These are phyloP conservation scores for Coregonus clupeaformis DNA, from an alignment of 2,113 vertebrate genomes.

Conservation along the genomic window DNA sequence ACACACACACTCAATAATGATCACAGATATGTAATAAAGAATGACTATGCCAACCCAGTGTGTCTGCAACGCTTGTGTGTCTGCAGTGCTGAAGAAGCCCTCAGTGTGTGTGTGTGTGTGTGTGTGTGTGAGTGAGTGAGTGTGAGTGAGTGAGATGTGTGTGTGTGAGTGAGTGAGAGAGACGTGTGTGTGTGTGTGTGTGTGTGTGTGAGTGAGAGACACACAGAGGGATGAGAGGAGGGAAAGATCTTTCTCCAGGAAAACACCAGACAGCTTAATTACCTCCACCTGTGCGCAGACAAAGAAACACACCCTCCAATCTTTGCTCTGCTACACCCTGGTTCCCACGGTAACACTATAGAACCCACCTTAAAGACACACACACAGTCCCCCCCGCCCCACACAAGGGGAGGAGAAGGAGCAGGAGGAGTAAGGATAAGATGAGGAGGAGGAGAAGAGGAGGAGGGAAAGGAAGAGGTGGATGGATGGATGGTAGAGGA, in stretches of 20 bases:
- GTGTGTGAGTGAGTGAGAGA: not conserved
- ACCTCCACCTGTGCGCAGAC: constrained; percentile 69
- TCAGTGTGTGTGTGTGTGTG: constrained; percentile 1
- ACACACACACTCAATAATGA: not conserved
- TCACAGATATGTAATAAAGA: not conserved
- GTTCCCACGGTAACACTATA: constrained; percentile 63
- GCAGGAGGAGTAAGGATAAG: not conserved
- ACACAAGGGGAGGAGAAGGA: constrained; percentile 12
- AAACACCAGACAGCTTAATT: constrained; percentile 79
- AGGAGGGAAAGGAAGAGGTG: not conserved
- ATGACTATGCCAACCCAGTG: not conserved
- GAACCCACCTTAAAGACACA: constrained; percentile 19
- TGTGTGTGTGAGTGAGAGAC: not conserved
- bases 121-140: not conserved
- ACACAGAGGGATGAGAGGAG: constrained; percentile 5
- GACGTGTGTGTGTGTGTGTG: constrained; percentile 1
- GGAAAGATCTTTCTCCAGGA: constrained; percentile 46
- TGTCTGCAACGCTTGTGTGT: constrained; percentile 1
- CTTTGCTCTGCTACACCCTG: constrained; percentile 53
- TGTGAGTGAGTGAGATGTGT: too few species aligned
- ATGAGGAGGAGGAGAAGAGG: constrained; percentile 5
- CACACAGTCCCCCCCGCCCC: constrained; percentile 19
- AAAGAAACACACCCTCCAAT: constrained; percentile 68
- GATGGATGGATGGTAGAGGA: not conserved
- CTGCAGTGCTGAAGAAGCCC: too few species aligned